Evolutionary conservation across 1,140 invertebrate genomes (phyloP).

Genomic region (Lethrus apterus): DNA sequence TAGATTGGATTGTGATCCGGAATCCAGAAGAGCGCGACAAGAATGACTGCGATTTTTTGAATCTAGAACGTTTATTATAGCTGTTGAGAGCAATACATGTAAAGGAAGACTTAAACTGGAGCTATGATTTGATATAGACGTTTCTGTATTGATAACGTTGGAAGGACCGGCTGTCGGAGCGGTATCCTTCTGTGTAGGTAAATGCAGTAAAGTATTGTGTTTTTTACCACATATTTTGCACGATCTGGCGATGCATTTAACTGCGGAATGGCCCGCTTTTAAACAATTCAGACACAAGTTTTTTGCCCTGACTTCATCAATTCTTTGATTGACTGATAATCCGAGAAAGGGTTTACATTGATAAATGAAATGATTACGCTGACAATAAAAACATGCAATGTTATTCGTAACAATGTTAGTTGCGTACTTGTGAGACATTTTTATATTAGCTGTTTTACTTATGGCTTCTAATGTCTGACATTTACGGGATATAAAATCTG

Average conservation of each 20-base stretch:
- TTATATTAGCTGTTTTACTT: no score
- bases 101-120: no score
- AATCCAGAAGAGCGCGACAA: constrained; percentile 4
- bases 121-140: no score
- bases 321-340: neutral
- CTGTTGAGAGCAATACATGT: no score
- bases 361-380: neutral
- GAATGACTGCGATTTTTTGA: neutral
- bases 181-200: no score
- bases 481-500: no score
- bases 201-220: neutral
- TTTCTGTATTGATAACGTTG: no score
- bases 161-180: no score
- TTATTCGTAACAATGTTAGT: neutral
- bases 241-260: neutral
- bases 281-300: constrained; percentile 9
- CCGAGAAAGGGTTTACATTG: neutral
- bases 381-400: neutral
- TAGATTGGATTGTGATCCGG: constrained; percentile 6
- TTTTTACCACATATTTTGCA: constrained; percentile 2
- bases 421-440: neutral
- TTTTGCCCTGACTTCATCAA: neutral
- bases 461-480: no score
- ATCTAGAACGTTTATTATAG: no score
- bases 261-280: neutral